These are phyloP conservation scores for Priapulus caudatus DNA, from an alignment of 2,888 invertebrate genomes.

Conservation along the genomic window DNA sequence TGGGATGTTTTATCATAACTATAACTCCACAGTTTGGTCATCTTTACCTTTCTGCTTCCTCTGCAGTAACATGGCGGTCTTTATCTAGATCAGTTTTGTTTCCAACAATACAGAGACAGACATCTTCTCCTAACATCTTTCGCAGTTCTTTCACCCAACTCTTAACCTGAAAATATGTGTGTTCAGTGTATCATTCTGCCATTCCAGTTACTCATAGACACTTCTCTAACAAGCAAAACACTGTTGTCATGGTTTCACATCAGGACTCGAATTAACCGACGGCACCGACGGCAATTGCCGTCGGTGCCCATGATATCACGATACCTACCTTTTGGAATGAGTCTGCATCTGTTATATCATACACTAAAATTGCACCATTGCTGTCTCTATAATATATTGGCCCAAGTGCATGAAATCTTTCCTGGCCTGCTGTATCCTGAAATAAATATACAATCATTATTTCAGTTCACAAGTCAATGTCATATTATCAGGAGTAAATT, in stretches of 20 bases:
- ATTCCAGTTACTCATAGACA: too few relatives aligned
- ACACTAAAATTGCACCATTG: conserved; percentile 91
- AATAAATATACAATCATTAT: conserved; percentile 13
- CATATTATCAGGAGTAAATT: conserved; percentile 12
- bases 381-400: conserved; percentile 96
- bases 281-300: too few relatives aligned
- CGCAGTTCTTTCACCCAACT: conserved; percentile 95
- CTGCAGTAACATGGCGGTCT: conserved; percentile 66
- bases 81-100: conserved; percentile 93
- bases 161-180: conserved; percentile 56
- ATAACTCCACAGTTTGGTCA: too few relatives aligned
- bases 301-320: too few relatives aligned
- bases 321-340: conserved; percentile 73
- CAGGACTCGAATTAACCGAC: too few relatives aligned
- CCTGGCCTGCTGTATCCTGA: conserved; percentile 90
- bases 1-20: too few relatives aligned
- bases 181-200: too few relatives aligned
- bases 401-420: conserved; percentile 88
- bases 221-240: too few relatives aligned
- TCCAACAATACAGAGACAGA: conserved; percentile 82
- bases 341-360: conserved; percentile 93
- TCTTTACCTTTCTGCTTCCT: conserved; percentile 76
- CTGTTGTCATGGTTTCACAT: too few relatives aligned
- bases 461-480: conserved; percentile 9
- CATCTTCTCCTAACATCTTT: conserved; percentile 85